phyloP scores from a whole-genome alignment of 2,888 invertebrate genomes.

The Brenthis daphne region DNA sequence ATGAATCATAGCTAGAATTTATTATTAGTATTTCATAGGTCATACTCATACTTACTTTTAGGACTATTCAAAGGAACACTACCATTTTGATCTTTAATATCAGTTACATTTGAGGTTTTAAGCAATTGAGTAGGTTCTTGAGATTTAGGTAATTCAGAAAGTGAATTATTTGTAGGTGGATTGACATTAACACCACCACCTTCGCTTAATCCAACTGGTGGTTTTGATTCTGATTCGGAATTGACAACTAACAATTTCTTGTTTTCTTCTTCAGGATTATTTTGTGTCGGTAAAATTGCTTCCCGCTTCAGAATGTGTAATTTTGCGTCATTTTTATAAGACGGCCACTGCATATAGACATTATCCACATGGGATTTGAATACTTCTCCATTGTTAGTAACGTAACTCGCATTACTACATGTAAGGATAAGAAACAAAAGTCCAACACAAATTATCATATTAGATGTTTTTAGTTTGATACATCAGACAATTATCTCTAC shows the following conservation, averaged over 20 bases:
- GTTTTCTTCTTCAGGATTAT: constrained; percentile 8
- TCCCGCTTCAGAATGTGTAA: constrained; percentile 28
- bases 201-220: constrained; percentile 44
- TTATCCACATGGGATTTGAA: constrained; percentile 13
- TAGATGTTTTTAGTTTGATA: constrained; percentile 15
- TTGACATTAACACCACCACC: constrained; percentile 42
- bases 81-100: constrained; percentile 22
- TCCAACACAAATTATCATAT: constrained; percentile 35
- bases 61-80: constrained; percentile 1
- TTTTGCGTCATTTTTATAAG: neutral
- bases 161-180: constrained; percentile 12
- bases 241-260: constrained; percentile 12
- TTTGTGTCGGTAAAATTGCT: constrained; percentile 18
- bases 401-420: constrained; percentile 30
- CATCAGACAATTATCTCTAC: constrained; percentile 8
- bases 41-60: constrained; percentile 15
- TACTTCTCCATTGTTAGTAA: constrained; percentile 11
- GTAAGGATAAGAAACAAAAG: constrained; percentile 33
- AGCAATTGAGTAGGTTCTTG: constrained; percentile 10
- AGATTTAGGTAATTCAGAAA: neutral
- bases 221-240: neutral
- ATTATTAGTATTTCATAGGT: neutral
- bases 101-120: constrained; percentile 31
- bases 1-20: neutral
- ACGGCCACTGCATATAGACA: constrained; percentile 6